Conservation (phyloP, 1,140 invertebrate species). For the Cherax quadricarinatus region DNA sequence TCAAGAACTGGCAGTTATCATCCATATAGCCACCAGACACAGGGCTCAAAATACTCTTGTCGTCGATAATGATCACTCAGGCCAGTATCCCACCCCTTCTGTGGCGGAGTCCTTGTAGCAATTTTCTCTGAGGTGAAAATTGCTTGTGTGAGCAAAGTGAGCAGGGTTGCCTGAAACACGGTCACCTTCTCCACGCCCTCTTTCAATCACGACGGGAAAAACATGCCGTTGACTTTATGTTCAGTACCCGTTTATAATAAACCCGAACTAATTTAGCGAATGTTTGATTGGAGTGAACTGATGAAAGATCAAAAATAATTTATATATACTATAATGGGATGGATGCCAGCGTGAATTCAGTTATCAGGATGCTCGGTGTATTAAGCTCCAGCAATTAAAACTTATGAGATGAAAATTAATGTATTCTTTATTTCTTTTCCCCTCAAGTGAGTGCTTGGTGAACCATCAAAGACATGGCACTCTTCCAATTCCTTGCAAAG, state of each 20-base stretch:
- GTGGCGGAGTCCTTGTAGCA: slow-evolving; percentile 54
- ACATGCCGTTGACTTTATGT: background rate
- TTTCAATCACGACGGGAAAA: background rate
- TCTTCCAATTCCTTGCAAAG: background rate
- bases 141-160: slow-evolving; percentile 53
- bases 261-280: too few relatives aligned
- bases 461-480: background rate
- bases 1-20: slow-evolving; percentile 2
- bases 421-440: too few relatives aligned
- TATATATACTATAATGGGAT: too few relatives aligned
- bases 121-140: slow-evolving; percentile 52
- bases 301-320: too few relatives aligned
- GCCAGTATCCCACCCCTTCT: slow-evolving; percentile 45
- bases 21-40: background rate
- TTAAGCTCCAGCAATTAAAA: too few relatives aligned
- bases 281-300: too few relatives aligned
- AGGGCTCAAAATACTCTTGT: background rate
- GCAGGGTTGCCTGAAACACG: slow-evolving; percentile 29
- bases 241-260: background rate
- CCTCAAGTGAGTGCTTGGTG: too few relatives aligned
- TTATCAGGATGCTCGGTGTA: too few relatives aligned
- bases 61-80: slow-evolving; percentile 38
- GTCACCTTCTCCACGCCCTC: slow-evolving; percentile 15
- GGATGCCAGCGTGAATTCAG: too few relatives aligned
- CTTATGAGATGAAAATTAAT: too few relatives aligned